Percentiles rank a stretch among this genome's conserved stretches.
Evolutionary conservation across 2,113 vertebrate genomes (phyloP).

Genomic region (Hippocampus abdominalis): DNA sequence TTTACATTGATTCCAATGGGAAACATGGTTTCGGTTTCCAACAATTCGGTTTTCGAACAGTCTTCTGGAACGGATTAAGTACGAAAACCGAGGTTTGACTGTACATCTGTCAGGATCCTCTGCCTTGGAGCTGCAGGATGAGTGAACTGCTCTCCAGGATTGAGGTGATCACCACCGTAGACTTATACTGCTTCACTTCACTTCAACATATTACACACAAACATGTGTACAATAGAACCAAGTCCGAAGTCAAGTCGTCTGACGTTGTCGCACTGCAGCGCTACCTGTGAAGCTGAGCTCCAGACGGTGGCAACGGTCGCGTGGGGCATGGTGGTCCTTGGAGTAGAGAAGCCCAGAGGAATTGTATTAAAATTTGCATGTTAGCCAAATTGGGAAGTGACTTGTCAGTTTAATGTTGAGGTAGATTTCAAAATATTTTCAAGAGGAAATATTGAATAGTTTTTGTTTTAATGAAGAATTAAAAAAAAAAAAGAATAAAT

Average conservation of each 20-base stretch:
- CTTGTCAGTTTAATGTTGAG: not conserved
- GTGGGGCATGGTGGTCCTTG: slow-evolving; percentile 31
- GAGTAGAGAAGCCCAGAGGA: slow-evolving; percentile 72
- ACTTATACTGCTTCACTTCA: slow-evolving; percentile 63
- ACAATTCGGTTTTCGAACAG: no score
- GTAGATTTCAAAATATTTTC: no score
- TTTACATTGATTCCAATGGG: no score
- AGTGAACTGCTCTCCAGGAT: slow-evolving; percentile 75
- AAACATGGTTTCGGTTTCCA: no score
- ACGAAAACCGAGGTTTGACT: no score
- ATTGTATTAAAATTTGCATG: slow-evolving; percentile 45
- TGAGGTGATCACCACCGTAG: slow-evolving; percentile 69
- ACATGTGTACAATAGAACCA: not conserved
- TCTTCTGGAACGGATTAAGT: no score
- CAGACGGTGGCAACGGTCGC: slow-evolving; percentile 56
- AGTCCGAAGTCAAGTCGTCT: not conserved
- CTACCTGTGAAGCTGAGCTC: slow-evolving; percentile 86
- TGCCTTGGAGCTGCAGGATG: slow-evolving; percentile 73
- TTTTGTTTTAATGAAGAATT: no score
- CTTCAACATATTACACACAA: slow-evolving; percentile 56
- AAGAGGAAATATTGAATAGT: no score
- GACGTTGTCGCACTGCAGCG: no score
- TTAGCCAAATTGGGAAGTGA: slow-evolving; percentile 64
- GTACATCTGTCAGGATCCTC: slow-evolving; percentile 64
- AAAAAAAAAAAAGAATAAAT: no score